phyloP scores from a whole-genome alignment of 2,888 invertebrate species.

The Strigamia transsilvanica region DNA sequence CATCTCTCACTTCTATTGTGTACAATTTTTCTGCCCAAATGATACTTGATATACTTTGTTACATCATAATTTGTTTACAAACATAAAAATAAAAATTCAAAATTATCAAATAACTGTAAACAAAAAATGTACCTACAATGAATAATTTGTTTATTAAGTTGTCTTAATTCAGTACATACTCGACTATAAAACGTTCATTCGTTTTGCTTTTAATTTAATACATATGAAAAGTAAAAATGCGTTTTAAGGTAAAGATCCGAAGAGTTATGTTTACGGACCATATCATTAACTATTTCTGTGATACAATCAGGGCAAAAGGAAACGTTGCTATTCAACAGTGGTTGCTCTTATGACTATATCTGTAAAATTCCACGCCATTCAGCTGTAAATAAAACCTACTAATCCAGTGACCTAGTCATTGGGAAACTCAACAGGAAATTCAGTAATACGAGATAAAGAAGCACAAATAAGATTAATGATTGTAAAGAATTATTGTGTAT shows the following conservation, averaged over 20 bases:
- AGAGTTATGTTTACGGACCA: slow-evolving; percentile 43
- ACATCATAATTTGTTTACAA: slow-evolving; percentile 28
- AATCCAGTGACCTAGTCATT: slow-evolving; percentile 48
- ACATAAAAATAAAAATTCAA: not conserved
- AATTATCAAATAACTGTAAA: not conserved
- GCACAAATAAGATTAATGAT: slow-evolving; percentile 15
- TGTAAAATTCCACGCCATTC: slow-evolving; percentile 23
- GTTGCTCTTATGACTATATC: slow-evolving; percentile 38
- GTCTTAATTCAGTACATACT: too few relatives aligned
- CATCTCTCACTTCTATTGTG: slow-evolving; percentile 24
- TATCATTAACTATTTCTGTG: slow-evolving; percentile 36
- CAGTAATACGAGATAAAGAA: slow-evolving; percentile 5
- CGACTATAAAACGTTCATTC: too few relatives aligned
- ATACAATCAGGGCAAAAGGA: slow-evolving; percentile 43
- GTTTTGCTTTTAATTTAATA: too few relatives aligned
- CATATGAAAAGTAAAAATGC: not conserved
- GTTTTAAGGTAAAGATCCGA: not conserved
- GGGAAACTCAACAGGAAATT: slow-evolving; percentile 41
- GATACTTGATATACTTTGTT: slow-evolving; percentile 23
- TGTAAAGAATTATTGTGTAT: not conserved
- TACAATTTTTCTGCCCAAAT: slow-evolving; percentile 35
- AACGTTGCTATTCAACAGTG: slow-evolving; percentile 41
- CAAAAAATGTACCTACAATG: not conserved
- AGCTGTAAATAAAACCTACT: slow-evolving; percentile 48
- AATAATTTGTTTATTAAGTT: not conserved